Conservation (phyloP, 2,113 vertebrate species). For the Typhlomys cinereus region DNA sequence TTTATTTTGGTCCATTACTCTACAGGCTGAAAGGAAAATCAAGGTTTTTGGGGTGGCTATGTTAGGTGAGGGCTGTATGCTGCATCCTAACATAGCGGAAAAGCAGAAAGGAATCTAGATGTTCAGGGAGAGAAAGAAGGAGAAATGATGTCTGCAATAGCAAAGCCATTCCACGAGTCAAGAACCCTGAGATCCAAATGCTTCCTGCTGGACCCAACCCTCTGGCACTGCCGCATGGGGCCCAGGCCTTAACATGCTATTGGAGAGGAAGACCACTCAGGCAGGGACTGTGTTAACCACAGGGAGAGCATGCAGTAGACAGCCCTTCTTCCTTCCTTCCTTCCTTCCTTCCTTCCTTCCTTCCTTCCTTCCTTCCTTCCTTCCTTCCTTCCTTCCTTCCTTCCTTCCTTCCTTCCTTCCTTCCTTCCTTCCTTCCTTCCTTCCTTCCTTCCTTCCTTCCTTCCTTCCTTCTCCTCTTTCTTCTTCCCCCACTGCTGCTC, state of each 20-base stretch:
- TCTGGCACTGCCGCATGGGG: background rate
- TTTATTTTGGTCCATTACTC: background rate
- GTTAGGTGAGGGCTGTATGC: accelerated
- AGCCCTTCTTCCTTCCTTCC: background rate
- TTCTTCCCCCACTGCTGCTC: background rate
- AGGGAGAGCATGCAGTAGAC: background rate
- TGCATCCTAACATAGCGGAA: accelerated
- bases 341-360: background rate
- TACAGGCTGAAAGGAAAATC: background rate
- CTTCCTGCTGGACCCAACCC: background rate
- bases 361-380: accelerated
- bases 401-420: background rate
- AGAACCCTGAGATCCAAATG: background rate
- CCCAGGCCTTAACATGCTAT: background rate
- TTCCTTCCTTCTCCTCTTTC: background rate
- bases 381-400: background rate
- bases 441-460: accelerated
- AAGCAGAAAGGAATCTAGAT: background rate
- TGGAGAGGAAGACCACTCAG: background rate
- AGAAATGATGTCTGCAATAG: no score
- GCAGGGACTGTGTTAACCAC: background rate
- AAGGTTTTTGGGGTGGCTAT: background rate
- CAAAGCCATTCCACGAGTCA: background rate
- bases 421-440: background rate
- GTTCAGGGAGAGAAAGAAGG: background rate